Percentiles rank a stretch among this genome's conserved stretches.
Conservation (phyloP, 2,797 vertebrate genomes). For the Crenichthys baileyi region DNA sequence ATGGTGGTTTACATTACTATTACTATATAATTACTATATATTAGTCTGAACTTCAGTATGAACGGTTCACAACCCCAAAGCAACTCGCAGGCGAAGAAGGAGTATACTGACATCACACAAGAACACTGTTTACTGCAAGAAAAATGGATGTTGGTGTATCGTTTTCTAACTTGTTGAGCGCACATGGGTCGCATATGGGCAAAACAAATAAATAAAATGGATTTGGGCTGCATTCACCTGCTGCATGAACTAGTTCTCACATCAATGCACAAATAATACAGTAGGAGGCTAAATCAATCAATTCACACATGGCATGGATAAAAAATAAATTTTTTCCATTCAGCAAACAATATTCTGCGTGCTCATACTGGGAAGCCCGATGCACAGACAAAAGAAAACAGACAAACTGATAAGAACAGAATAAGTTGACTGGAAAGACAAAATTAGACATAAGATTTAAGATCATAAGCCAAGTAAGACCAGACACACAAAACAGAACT, state of each 20-base stretch:
- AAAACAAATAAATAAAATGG: too few relatives aligned
- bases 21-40: too few relatives aligned
- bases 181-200: too few relatives aligned
- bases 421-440: neutral
- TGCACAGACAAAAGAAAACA: neutral
- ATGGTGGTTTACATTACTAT: too few relatives aligned
- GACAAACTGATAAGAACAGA: neutral
- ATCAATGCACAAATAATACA: constrained; percentile 16
- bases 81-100: too few relatives aligned
- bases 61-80: too few relatives aligned
- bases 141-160: too few relatives aligned
- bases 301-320: neutral
- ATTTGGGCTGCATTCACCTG: too few relatives aligned
- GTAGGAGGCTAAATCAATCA: neutral
- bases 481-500: neutral
- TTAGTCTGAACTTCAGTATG: too few relatives aligned
- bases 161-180: too few relatives aligned
- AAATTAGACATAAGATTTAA: neutral
- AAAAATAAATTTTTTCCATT: neutral
- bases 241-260: neutral
- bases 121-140: too few relatives aligned
- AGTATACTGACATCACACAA: too few relatives aligned
- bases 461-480: neutral
- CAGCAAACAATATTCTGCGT: neutral
- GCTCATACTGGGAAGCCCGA: neutral